phyloP scores from a whole-genome alignment of 1,140 invertebrate genomes.

The Drosophila kohkoa region DNA sequence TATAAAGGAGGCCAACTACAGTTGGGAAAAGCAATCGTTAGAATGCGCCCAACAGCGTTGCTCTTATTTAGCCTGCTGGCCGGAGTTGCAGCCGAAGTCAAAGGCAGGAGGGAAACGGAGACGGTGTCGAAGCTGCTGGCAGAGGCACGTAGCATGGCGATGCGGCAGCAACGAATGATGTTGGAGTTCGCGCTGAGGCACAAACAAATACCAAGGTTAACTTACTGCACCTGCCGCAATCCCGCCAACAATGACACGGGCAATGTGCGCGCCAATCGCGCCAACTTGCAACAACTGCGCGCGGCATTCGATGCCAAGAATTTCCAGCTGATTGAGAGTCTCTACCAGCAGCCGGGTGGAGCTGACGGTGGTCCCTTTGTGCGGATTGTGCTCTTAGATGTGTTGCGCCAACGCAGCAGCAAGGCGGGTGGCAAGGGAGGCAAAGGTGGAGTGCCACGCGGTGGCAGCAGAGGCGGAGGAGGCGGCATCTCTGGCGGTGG shows the following conservation, averaged over 20 bases:
- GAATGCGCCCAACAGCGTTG: constrained; percentile 16
- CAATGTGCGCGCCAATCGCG: constrained; percentile 20
- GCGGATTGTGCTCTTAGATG: constrained; percentile 71
- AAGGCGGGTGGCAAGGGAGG: constrained; percentile 19
- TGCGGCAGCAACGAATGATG: constrained; percentile 55
- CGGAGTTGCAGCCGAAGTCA: background rate
- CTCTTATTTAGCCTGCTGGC: constrained; percentile 4
- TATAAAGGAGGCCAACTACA: constrained; percentile 21
- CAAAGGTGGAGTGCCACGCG: background rate
- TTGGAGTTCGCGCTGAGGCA: constrained; percentile 59
- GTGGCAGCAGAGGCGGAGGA: background rate
- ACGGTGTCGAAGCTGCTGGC: background rate
- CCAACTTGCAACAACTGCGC: constrained; percentile 40
- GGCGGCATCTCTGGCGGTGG: constrained; percentile 8
- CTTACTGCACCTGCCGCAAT: constrained; percentile 77
- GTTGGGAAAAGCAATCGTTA: background rate
- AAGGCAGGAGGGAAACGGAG: constrained; percentile 5
- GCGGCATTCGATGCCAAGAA: constrained; percentile 64
- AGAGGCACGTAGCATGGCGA: constrained; percentile 47
- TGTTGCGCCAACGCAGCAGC: constrained; percentile 45
- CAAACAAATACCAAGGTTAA: constrained; percentile 79
- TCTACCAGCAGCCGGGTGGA: constrained; percentile 39
- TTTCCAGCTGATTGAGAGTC: constrained; percentile 68
- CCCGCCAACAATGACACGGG: constrained; percentile 34
- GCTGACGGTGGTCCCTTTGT: constrained; percentile 57